These are phyloP conservation scores for Jaculus jaculus DNA, from an alignment of 2,113 vertebrate genomes.

Conservation along the genomic window DNA sequence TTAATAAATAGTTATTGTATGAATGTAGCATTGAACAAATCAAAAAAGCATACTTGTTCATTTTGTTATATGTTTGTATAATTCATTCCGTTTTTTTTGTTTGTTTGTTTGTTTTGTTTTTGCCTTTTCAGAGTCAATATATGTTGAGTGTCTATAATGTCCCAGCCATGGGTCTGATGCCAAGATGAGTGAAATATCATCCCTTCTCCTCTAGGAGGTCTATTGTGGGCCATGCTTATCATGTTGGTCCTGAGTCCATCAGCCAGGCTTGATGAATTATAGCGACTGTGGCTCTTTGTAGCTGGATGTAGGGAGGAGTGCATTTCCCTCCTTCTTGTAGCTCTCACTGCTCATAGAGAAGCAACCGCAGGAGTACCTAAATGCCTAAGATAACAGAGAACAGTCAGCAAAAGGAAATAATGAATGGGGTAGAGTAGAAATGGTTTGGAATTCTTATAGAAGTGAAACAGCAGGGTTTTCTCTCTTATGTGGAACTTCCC, in stretches of 20 bases:
- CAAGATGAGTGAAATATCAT: background rate
- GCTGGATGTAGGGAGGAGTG: background rate
- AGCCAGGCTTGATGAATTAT: slow-evolving; percentile 22
- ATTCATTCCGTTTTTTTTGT: too few relatives aligned
- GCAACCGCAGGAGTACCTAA: background rate
- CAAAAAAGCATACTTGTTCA: background rate
- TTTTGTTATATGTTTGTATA: background rate
- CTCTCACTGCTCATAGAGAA: background rate
- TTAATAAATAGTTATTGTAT: slow-evolving; percentile 18
- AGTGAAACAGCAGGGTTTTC: background rate
- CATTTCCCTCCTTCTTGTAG: background rate
- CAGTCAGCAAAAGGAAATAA: background rate
- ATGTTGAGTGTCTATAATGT: background rate
- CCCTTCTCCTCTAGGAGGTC: background rate
- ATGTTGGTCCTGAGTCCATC: background rate
- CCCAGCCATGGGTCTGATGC: background rate
- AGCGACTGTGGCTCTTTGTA: background rate
- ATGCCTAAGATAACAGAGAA: background rate
- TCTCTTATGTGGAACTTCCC: background rate
- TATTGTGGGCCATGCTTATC: background rate
- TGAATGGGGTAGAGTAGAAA: background rate
- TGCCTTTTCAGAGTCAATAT: background rate
- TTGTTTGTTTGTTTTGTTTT: too few relatives aligned
- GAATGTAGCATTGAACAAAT: background rate
- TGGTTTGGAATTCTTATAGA: background rate